A percentile compares a stretch with the other conserved stretches of the same genome.
Conservation (phyloP, 30 jellyfish, hydroid and myxozoan species). For the Aurelia coerulea region DNA sequence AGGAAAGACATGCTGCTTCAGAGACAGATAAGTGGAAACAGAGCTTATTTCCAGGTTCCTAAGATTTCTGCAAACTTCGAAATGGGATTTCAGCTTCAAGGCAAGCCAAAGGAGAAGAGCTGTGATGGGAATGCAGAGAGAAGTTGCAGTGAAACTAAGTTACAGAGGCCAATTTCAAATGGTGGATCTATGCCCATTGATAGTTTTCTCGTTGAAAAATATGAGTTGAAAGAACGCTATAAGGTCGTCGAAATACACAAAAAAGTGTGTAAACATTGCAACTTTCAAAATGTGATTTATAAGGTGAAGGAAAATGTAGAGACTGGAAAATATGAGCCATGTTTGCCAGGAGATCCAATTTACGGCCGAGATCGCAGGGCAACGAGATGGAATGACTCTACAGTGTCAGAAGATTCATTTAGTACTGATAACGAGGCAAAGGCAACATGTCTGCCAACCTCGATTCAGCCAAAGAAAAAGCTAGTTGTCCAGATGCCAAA, state of each 20-base stretch:
- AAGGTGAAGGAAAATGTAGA: background rate
- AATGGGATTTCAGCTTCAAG: slow-evolving; percentile 8
- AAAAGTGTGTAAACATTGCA: slow-evolving; percentile 48
- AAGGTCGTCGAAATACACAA: slow-evolving; percentile 32
- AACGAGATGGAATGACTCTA: too few relatives aligned
- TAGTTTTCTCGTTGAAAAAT: slow-evolving; percentile 22
- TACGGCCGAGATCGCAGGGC: too few relatives aligned
- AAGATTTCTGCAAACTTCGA: background rate
- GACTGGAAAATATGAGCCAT: background rate
- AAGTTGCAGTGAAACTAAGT: background rate
- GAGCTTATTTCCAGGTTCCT: background rate
- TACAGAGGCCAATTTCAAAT: background rate
- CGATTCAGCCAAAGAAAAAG: slow-evolving; percentile 12
- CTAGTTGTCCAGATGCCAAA: slow-evolving; percentile 43
- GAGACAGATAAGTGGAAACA: background rate
- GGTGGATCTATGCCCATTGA: background rate
- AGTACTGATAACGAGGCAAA: background rate
- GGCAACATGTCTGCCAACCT: background rate
- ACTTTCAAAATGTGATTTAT: background rate
- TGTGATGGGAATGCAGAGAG: background rate
- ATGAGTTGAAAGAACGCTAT: slow-evolving; percentile 41
- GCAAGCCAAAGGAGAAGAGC: background rate
- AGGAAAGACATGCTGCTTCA: background rate
- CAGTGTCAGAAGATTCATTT: too few relatives aligned
- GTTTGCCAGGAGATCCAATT: too few relatives aligned